A percentile compares a stretch with the other conserved stretches of the same genome.
Evolutionary conservation across 2,113 vertebrate species (phyloP).

Genomic region (Coracopsis vasa): DNA sequence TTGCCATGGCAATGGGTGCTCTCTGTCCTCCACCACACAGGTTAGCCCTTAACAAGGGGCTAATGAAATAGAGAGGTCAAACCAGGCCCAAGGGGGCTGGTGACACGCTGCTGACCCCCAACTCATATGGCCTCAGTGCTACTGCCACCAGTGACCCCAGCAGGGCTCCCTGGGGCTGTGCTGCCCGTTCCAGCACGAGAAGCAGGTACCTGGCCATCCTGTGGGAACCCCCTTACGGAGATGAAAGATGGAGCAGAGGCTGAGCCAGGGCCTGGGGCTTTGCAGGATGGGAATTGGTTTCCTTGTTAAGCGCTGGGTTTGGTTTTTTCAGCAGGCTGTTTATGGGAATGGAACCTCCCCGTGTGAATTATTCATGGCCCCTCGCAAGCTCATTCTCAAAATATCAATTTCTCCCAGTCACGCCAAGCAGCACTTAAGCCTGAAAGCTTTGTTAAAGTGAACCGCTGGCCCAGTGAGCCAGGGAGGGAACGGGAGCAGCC

Average conservation of each 20-base stretch:
- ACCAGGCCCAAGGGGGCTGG: not conserved
- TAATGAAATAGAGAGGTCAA: not conserved
- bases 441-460: slow-evolving; percentile 68
- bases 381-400: slow-evolving; percentile 57
- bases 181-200: accelerated
- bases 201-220: accelerated
- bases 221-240: not conserved
- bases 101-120: not conserved
- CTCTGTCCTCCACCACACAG: not conserved
- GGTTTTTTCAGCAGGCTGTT: slow-evolving; percentile 49
- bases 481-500: not conserved
- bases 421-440: slow-evolving; percentile 69
- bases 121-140: accelerated
- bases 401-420: slow-evolving; percentile 69
- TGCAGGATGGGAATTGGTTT: slow-evolving; percentile 20
- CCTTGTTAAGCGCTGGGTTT: slow-evolving; percentile 18
- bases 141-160: not conserved
- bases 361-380: slow-evolving; percentile 66
- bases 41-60: not conserved
- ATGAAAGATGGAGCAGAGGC: not conserved
- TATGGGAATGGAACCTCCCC: slow-evolving; percentile 57
- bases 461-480: not conserved
- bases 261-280: not conserved
- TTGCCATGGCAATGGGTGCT: not conserved
- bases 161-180: accelerated